A percentile compares a stretch with the other conserved stretches of the same genome.
phyloP scores from a whole-genome alignment of 2,888 invertebrate genomes.

The Megastigmus dorsalis region DNA sequence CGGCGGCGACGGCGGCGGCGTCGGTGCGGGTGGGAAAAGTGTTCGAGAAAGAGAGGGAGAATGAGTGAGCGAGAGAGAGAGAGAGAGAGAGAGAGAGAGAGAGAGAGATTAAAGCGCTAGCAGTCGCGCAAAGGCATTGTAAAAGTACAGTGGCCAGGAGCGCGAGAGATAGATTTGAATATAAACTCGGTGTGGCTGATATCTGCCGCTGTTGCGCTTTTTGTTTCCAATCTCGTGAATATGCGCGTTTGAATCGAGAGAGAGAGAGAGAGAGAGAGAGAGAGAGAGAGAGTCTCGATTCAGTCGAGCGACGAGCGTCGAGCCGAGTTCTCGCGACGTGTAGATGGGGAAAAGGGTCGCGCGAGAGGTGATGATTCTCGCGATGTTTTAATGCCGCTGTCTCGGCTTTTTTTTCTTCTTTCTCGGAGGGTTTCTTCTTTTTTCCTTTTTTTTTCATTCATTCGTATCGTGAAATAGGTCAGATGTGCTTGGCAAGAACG shows the following conservation, averaged over 20 bases:
- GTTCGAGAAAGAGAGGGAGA: no score
- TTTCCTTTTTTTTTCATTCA: no score
- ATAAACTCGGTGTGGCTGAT: constrained; percentile 3
- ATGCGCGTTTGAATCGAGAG: no score
- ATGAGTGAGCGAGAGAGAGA: no score
- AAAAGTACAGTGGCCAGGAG: background rate
- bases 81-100: no score
- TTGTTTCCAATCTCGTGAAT: constrained; percentile 5
- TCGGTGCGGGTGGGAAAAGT: background rate
- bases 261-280: no score
- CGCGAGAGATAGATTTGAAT: constrained; percentile 25
- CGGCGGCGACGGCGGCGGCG: no score
- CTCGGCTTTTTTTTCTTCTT: background rate
- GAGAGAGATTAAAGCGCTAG: constrained; percentile 26
- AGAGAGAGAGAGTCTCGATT: no score
- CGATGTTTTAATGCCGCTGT: constrained; percentile 2
- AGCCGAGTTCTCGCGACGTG: background rate
- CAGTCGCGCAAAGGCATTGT: constrained; percentile 17
- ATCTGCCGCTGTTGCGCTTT: background rate
- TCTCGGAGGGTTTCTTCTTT: background rate
- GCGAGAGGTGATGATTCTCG: constrained; percentile 2
- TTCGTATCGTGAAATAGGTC: constrained; percentile 18
- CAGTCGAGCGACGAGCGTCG: background rate
- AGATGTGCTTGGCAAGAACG: background rate
- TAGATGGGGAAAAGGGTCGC: background rate